Conservation (phyloP, 2,113 vertebrate genomes). For the Potamarius usumacintae region DNA sequence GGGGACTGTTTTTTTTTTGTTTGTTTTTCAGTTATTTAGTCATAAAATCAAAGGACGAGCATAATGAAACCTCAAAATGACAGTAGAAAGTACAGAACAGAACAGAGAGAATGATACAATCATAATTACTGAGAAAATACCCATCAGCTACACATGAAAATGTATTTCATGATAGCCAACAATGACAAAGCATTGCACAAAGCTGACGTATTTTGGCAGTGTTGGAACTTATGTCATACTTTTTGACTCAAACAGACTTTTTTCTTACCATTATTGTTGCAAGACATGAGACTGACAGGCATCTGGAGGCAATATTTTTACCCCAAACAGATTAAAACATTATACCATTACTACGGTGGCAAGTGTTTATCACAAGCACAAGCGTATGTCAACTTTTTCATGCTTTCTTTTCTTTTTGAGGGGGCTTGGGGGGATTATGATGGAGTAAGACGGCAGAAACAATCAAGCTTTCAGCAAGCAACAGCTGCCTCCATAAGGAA, state of each 20-base stretch:
- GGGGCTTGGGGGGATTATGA: neutral
- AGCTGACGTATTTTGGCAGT: neutral
- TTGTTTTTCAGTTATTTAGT: neutral
- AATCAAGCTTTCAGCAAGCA: slow-evolving; percentile 49
- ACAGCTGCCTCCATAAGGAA: slow-evolving; percentile 41
- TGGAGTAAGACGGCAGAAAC: slow-evolving; percentile 34
- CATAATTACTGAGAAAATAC: neutral
- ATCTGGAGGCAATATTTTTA: neutral
- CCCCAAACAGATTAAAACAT: neutral
- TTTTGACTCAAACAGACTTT: neutral
- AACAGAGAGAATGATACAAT: neutral
- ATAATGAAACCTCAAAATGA: neutral
- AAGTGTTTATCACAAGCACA: slow-evolving; percentile 22
- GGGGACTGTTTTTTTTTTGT: neutral
- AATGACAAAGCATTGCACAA: neutral
- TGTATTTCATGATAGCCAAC: neutral
- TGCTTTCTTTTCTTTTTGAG: neutral
- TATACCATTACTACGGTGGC: neutral
- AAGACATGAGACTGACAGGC: neutral
- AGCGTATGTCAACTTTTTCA: neutral
- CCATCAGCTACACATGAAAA: neutral
- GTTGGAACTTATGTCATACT: neutral
- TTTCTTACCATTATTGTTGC: neutral
- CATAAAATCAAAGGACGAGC: neutral
- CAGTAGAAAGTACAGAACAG: neutral